Base-by-base conservation (phyloP, 1,140 invertebrate species). In the Gryon sp. region DNA sequence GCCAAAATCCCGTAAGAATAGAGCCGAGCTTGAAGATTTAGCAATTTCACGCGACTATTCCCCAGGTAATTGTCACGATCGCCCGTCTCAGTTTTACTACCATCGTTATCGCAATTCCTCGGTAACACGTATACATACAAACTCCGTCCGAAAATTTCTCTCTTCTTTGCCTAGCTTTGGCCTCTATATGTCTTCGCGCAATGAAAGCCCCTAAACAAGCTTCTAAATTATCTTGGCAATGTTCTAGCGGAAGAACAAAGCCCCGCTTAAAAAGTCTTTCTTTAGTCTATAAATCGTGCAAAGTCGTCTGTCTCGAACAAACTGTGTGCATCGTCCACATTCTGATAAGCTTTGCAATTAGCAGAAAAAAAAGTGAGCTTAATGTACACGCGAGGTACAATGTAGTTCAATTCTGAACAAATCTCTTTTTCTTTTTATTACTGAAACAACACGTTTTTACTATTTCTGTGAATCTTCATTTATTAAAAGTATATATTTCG, bases 41-140 rank as follows among this genome's bases (percentile, higher is more conserved):
- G 38, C 40, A 32, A 59, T 59, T 45, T 59, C 11, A 45, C 53
- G 26, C 38, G 40, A 45, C 53, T 22, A 22, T 45, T 59, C 26
- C 11, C 53, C 9, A 9, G 53, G 18, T 59, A 59, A 59, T 50
- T 50, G 43, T 62, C 57, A 20, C 57, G 19, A 50, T 40, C 16
- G 20, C 6, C 18, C 9, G 15, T 2, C 22, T 3, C 22, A 24
- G 7, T 7, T 24, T 24, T 24, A 12, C 32, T 15, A n/a, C 8
- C 18, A 9, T 46, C 30, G 43, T 50, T 50, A 50, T 40, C 57
- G 16, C 18, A 18, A 45, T 43, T 57, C 52, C 24, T n/a, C n/a
- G n/a, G n/a, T n/a, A n/a, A n/a, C n/a, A n/a, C n/a, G n/a, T n/a
- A n/a, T n/a, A n/a, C n/a, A n/a, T n/a, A n/a, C n/a, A n/a, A n/a